These are phyloP conservation scores for Loris lydekkerianus DNA, from an alignment of 2,797 vertebrate genomes.

Conservation along the genomic window DNA sequence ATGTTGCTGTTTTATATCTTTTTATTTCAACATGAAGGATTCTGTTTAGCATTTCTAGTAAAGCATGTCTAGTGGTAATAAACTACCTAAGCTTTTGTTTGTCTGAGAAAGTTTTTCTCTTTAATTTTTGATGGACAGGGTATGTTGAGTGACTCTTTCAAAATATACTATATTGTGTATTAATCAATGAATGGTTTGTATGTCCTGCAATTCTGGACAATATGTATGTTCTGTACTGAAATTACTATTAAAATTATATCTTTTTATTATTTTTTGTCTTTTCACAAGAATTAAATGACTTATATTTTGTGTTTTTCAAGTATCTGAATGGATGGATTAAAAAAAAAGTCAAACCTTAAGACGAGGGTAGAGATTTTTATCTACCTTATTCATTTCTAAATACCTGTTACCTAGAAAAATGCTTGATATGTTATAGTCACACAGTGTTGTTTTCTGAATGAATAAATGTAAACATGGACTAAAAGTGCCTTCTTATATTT, in stretches of 20 bases:
- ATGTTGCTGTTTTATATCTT: not conserved
- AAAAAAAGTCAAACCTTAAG: not conserved
- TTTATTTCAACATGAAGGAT: not conserved
- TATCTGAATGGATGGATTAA: not conserved
- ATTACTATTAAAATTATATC: not conserved
- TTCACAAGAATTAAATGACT: not conserved
- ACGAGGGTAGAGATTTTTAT: not conserved
- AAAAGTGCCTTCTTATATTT: not conserved
- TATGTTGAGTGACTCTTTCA: not conserved
- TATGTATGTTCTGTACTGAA: not conserved
- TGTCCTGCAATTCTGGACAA: not conserved
- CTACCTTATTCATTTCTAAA: not conserved
- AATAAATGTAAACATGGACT: not conserved
- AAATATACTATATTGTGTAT: not conserved
- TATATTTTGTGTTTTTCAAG: not conserved
- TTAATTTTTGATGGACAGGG: not conserved
- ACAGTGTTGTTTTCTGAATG: not conserved
- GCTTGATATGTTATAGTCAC: not conserved
- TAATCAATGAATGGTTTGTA: not conserved
- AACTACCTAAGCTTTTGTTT: not conserved
- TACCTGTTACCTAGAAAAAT: not conserved
- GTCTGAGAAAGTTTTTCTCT: not conserved
- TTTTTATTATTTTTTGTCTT: not conserved
- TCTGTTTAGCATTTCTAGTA: not conserved
- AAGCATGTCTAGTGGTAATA: not conserved